Conservation (phyloP, 2,797 vertebrate genomes). For the Sitta carolinensis region DNA sequence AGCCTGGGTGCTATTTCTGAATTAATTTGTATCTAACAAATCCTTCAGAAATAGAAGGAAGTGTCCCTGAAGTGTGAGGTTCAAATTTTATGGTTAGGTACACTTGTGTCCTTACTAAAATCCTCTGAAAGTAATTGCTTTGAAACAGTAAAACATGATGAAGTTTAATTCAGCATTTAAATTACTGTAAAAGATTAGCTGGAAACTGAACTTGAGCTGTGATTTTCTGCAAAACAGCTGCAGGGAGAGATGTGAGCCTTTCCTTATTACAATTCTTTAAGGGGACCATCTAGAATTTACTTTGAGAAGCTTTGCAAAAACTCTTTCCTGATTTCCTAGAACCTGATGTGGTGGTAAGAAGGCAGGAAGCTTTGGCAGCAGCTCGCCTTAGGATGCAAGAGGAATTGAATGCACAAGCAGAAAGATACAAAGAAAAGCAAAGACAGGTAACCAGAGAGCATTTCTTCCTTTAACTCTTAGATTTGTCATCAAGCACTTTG, state of each 20-base stretch:
- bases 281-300: neutral
- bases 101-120: neutral
- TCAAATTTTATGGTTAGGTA: neutral
- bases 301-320: neutral
- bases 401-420: conserved; percentile 86
- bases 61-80: neutral
- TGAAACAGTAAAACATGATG: neutral
- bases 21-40: neutral
- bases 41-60: neutral
- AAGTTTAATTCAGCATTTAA: neutral
- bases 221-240: neutral
- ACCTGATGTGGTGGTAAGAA: conserved; percentile 77
- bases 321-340: conserved; percentile 53
- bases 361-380: conserved; percentile 87
- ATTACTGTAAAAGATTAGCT: neutral
- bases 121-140: neutral
- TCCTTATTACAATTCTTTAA: neutral
- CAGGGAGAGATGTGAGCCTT: neutral
- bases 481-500: neutral
- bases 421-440: conserved; percentile 87
- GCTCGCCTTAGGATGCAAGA: conserved; percentile 88
- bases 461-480: neutral
- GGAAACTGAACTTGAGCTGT: neutral
- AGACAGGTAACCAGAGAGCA: conserved; percentile 75
- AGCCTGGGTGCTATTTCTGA: neutral